A percentile compares a stretch with the other conserved stretches of the same genome.
Conservation (phyloP, 2,888 invertebrate genomes). For the Eurois occulta region DNA sequence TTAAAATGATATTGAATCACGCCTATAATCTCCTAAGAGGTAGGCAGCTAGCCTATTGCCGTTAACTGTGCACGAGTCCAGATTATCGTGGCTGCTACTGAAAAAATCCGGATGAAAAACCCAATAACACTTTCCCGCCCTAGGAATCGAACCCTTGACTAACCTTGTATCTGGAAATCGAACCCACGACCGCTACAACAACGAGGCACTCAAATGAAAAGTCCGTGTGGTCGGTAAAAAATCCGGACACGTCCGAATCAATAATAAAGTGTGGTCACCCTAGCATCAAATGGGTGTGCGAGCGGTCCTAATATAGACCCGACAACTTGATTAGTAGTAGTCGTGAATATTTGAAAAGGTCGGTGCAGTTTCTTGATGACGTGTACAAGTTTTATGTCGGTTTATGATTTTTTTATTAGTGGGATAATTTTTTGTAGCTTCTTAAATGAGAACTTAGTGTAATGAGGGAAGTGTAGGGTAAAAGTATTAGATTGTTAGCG, state of each 20-base stretch:
- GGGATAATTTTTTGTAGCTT: neutral
- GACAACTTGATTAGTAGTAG: conserved; percentile 49
- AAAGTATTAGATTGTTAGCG: neutral
- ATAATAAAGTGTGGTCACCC: conserved; percentile 6
- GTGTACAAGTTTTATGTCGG: neutral
- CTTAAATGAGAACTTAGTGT: neutral
- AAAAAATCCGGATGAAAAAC: neutral
- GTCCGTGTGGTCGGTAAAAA: neutral
- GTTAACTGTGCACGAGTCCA: neutral
- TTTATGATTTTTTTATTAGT: conserved; percentile 31
- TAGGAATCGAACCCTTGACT: neutral
- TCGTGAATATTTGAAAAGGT: conserved; percentile 52
- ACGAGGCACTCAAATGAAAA: neutral
- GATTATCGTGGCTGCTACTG: neutral
- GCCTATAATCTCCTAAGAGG: neutral
- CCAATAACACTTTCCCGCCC: neutral
- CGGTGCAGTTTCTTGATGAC: conserved; percentile 44
- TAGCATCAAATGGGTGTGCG: conserved; percentile 13
- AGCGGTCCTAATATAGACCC: conserved; percentile 42
- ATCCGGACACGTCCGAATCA: neutral
- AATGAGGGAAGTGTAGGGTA: neutral
- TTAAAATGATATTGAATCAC: neutral
- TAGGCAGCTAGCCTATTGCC: neutral
- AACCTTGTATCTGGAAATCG: neutral
- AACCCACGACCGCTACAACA: neutral